phyloP scores from a whole-genome alignment of 1,140 invertebrate genomes.

The Microplitis demolitor region DNA sequence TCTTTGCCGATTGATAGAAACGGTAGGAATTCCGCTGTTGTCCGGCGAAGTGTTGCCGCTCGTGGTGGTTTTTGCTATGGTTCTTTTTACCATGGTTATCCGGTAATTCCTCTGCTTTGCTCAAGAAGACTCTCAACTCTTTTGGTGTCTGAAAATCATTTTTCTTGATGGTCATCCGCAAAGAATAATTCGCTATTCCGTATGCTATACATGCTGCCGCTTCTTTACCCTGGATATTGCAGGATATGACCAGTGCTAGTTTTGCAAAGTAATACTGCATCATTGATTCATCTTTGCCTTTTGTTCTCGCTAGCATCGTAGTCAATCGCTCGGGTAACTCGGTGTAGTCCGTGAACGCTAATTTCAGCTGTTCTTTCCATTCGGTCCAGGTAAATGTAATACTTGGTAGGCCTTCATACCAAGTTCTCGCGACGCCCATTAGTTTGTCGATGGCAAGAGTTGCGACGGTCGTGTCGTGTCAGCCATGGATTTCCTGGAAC shows the following conservation, averaged over 20 bases:
- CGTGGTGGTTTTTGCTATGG: slow-evolving; percentile 1
- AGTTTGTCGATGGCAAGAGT: no score
- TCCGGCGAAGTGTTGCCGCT: not conserved
- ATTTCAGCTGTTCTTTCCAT: slow-evolving; percentile 8
- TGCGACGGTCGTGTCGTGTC: no score
- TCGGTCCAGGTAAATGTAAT: not conserved
- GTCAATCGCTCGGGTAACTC: slow-evolving; percentile 6
- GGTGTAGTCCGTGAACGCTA: slow-evolving; percentile 21
- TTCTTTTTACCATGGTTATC: not conserved
- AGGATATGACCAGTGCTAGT: slow-evolving; percentile 15
- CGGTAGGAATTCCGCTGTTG: not conserved
- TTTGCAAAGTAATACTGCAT: slow-evolving; percentile 28
- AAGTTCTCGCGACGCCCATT: no score
- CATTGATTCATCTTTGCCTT: slow-evolving; percentile 18
- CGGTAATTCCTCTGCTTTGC: not conserved
- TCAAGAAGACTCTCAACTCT: slow-evolving; percentile 15
- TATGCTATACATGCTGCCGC: slow-evolving; percentile 24
- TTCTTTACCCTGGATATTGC: slow-evolving; percentile 19
- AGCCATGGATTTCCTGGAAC: no score
- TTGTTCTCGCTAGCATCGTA: slow-evolving; percentile 15
- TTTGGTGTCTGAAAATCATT: slow-evolving; percentile 19
- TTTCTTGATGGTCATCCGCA: slow-evolving; percentile 16
- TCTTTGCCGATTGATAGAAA: no score
- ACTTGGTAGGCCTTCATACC: not conserved
- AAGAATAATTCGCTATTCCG: slow-evolving; percentile 16